These are phyloP conservation scores for Acronicta psi DNA, from an alignment of 2,888 invertebrate genomes.

Conservation along the genomic window DNA sequence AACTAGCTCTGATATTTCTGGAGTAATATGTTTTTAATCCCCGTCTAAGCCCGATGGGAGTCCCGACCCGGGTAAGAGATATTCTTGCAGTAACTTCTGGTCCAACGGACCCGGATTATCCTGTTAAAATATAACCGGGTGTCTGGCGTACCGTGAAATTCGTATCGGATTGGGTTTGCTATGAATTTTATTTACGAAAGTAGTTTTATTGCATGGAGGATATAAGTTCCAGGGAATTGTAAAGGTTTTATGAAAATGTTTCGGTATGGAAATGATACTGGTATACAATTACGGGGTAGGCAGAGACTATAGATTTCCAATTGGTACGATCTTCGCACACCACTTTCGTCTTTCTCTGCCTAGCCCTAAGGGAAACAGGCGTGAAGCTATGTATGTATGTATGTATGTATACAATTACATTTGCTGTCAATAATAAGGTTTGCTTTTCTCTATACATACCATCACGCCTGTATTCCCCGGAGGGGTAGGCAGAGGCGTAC, in stretches of 20 bases:
- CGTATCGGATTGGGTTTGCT: constrained; percentile 47
- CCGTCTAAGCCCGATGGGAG: constrained; percentile 13
- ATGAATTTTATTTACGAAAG: constrained; percentile 46
- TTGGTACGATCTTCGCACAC: too few species aligned
- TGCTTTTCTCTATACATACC: too few species aligned
- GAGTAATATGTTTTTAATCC: constrained; percentile 44
- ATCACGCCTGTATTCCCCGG: too few species aligned
- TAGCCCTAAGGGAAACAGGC: too few species aligned
- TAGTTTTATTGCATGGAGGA: constrained; percentile 17
- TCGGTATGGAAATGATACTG: background rate
- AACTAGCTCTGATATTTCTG: background rate
- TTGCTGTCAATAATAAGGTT: too few species aligned
- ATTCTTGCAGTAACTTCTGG: constrained; percentile 47
- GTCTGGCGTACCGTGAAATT: constrained; percentile 47
- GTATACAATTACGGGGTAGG: too few species aligned
- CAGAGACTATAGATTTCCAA: too few species aligned
- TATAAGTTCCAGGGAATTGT: background rate
- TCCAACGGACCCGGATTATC: constrained; percentile 48
- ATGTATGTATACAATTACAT: too few species aligned
- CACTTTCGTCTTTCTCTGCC: too few species aligned
- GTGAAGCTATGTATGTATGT: too few species aligned
- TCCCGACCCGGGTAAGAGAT: constrained; percentile 39
- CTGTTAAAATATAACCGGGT: constrained; percentile 56
- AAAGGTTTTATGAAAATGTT: background rate
- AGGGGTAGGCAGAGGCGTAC: too few species aligned